Base-by-base conservation (phyloP, 1,140 invertebrate species). In the Caenorhabditis brenneri region DNA sequence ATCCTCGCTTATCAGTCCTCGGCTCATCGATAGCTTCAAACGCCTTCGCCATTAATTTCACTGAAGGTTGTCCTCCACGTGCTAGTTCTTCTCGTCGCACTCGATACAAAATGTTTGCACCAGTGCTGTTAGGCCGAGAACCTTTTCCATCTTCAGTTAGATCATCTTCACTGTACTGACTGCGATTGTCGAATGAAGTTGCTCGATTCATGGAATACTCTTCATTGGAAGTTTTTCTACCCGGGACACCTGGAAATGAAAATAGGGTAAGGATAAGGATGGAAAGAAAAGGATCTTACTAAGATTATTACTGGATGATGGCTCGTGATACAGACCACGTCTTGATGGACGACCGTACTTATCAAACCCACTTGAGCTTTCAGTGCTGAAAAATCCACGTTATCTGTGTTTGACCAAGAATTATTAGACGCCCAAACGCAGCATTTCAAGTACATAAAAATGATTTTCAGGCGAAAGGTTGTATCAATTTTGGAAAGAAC, bases 41-140 rank as follows among this genome's bases (percentile, higher is more conserved):
- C 16, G 89, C 89, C 22, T 87, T 86, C 9, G 89, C 89, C 69
- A 90, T 91, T 39, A 90, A 55, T 80, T 85, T 81, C 9, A 90
- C 89, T 7, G 90, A 87, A 1, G 89, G 89, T 7, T 85, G 60
- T 33, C 88, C 88, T 5, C 89, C 89, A 29, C 88, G 87, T 15
- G 89, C 86, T 29, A 90, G 83, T 80, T 90, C 89, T 80, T 90
- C 90, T 6, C 89, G 74, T n/a, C 89, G 81, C 19, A 90, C 90
- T 80, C 89, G 87, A 74, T 91, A 90, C 27, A 90, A 82, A 80
- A 90, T 89, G 58, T 90, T 90, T 6, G 89, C 91, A n/a, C 88
- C 88, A 81, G 87, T 87, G 79, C 82, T 86, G n/a, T 74, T 74
- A 10, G 65, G 65, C 6, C 65, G 65, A 2, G 65, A 46, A 0